Percentiles rank a stretch among this genome's conserved stretches.
Evolutionary conservation across 2,888 invertebrate genomes (phyloP).

Genomic region (Caenorhabditis zanzibari): DNA sequence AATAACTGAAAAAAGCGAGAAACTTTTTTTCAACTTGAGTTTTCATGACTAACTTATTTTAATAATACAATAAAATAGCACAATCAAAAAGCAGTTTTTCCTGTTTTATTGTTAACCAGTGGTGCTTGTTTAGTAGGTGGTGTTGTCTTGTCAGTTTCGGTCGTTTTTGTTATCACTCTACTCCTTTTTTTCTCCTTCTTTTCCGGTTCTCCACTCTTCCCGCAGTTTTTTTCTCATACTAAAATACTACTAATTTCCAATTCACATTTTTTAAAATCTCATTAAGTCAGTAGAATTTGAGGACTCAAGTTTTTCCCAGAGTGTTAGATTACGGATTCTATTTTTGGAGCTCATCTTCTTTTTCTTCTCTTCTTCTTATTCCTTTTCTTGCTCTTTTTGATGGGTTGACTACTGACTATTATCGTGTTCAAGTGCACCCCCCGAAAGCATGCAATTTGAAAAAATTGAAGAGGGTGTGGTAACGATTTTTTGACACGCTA

Average conservation of each 20-base stretch:
- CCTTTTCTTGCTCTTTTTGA: conserved; percentile 4
- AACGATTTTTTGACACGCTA: conserved; percentile 15
- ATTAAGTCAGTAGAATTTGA: conserved; percentile 25
- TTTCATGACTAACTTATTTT: conserved; percentile 41
- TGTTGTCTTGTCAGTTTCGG: conserved; percentile 40
- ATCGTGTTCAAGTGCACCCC: conserved; percentile 21
- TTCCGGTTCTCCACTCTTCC: conserved; percentile 11
- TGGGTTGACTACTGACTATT: conserved; percentile 28
- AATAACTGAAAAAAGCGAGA: background rate
- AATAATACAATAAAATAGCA: conserved; percentile 4
- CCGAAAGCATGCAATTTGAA: conserved; percentile 27
- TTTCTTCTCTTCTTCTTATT: conserved; percentile 1
- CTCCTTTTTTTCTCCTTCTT: conserved; percentile 29
- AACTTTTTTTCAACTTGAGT: too few species aligned
- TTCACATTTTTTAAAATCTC: conserved; percentile 3
- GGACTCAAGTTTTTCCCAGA: conserved; percentile 8
- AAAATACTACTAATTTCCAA: conserved; percentile 33
- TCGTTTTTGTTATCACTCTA: conserved; percentile 34
- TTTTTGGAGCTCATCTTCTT: background rate
- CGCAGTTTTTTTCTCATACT: background rate
- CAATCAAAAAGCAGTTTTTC: conserved; percentile 32
- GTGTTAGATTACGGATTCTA: conserved; percentile 15
- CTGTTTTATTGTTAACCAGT: background rate
- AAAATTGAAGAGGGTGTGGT: background rate
- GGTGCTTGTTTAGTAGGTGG: conserved; percentile 42